Conservation (phyloP, 2,797 vertebrate genomes). For the Argya squamiceps region DNA sequence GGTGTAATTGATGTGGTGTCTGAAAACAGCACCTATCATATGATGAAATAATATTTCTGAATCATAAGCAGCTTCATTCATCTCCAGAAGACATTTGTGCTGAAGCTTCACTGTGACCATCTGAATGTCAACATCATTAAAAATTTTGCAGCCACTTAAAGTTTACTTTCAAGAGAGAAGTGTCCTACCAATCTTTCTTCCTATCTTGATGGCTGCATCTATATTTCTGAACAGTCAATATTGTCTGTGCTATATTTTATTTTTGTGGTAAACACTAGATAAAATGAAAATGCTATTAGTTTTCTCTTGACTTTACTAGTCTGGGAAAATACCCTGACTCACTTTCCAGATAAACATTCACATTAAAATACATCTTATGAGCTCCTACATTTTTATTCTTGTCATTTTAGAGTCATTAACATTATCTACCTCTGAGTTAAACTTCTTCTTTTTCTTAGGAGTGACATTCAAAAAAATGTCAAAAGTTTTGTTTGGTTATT, state of each 20-base stretch:
- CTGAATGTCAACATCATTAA: neutral
- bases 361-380: neutral
- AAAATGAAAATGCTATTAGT: neutral
- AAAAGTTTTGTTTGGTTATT: neutral
- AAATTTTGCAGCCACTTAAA: neutral
- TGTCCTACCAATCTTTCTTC: neutral
- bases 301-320: neutral
- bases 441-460: neutral
- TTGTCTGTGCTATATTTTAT: neutral
- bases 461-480: neutral
- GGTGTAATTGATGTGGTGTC: neutral
- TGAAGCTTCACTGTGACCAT: neutral
- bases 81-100: neutral
- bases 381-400: neutral
- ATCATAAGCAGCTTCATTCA: slow-evolving; percentile 9
- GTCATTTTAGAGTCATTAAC: neutral
- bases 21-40: neutral
- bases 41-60: slow-evolving; percentile 3
- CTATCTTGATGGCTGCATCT: neutral
- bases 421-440: neutral
- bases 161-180: neutral
- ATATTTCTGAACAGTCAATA: neutral
- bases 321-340: neutral
- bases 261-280: neutral
- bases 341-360: neutral